Conservation (phyloP, 2,888 invertebrate species). For the Anticlea derivata region DNA sequence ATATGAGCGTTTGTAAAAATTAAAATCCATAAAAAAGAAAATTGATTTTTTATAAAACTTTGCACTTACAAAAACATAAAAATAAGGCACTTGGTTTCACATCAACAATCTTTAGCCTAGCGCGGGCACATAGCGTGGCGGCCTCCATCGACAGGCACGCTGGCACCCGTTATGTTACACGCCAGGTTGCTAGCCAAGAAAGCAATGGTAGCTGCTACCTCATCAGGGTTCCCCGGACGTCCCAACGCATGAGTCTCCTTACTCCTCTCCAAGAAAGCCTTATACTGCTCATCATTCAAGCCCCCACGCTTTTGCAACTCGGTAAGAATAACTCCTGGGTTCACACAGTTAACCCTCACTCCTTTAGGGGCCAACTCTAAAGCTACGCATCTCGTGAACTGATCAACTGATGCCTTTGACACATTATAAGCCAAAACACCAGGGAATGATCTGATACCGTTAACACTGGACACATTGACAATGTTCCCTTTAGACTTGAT, state of each 20-base stretch:
- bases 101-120: conserved; percentile 62
- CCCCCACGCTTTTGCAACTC: conserved; percentile 95
- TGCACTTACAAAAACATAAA: conserved; percentile 4
- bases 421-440: conserved; percentile 95
- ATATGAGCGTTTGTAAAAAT: background rate
- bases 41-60: background rate
- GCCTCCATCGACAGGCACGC: conserved; percentile 96
- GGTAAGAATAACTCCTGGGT: conserved; percentile 96
- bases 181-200: conserved; percentile 95
- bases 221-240: conserved; percentile 91
- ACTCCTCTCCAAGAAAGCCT: conserved; percentile 91
- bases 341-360: conserved; percentile 95
- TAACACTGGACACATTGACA: conserved; percentile 98
- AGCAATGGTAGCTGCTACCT: conserved; percentile 95
- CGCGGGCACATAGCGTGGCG: conserved; percentile 97
- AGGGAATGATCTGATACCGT: conserved; percentile 95
- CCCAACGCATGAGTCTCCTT: conserved; percentile 97
- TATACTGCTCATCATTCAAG: conserved; percentile 91
- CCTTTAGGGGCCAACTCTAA: conserved; percentile 92
- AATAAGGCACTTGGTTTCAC: conserved; percentile 14
- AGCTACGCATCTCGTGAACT: conserved; percentile 96
- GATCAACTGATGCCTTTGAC: conserved; percentile 97
- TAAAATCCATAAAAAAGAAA: conserved; percentile 8
- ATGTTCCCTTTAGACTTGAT: conserved; percentile 93
- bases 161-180: conserved; percentile 95